Evolutionary conservation across 2,888 invertebrate species (phyloP).

Genomic region (Tachina lurida): DNA sequence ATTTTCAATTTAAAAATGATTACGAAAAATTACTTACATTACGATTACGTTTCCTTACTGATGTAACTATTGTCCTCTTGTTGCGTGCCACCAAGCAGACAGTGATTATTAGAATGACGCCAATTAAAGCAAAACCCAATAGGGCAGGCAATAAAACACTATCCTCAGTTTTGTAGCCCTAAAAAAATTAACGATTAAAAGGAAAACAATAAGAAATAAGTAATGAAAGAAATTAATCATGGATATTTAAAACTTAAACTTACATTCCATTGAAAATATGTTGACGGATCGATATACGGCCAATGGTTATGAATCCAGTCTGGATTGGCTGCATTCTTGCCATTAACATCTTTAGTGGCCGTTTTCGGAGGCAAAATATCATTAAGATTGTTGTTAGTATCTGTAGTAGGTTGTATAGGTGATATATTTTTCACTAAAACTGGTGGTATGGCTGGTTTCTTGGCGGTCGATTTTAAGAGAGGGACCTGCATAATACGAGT

Average conservation of each 20-base stretch:
- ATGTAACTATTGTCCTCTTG: slow-evolving; percentile 81
- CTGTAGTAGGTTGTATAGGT: slow-evolving; percentile 63
- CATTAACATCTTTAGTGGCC: neutral
- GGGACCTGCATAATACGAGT: slow-evolving; percentile 81
- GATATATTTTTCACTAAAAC: slow-evolving; percentile 78
- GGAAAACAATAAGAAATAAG: slow-evolving; percentile 11
- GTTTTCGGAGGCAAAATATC: slow-evolving; percentile 60
- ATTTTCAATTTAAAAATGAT: neutral
- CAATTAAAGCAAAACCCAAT: slow-evolving; percentile 83
- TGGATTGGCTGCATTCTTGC: slow-evolving; percentile 57
- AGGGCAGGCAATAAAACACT: slow-evolving; percentile 85
- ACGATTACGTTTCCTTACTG: slow-evolving; percentile 81
- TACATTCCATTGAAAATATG: slow-evolving; percentile 88
- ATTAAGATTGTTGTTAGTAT: slow-evolving; percentile 64
- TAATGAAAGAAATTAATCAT: neutral
- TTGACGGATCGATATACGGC: slow-evolving; percentile 87
- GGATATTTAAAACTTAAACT: slow-evolving; percentile 76
- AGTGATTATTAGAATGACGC: slow-evolving; percentile 84
- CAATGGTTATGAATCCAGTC: slow-evolving; percentile 86
- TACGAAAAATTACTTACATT: slow-evolving; percentile 78
- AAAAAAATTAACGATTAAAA: slow-evolving; percentile 34
- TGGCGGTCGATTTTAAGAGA: slow-evolving; percentile 83
- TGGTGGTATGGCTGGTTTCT: slow-evolving; percentile 84
- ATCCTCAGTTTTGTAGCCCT: slow-evolving; percentile 86
- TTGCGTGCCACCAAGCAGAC: slow-evolving; percentile 84